These are phyloP conservation scores for Drosophila prolongata DNA, from an alignment of 2,888 invertebrate species.

Conservation along the genomic window DNA sequence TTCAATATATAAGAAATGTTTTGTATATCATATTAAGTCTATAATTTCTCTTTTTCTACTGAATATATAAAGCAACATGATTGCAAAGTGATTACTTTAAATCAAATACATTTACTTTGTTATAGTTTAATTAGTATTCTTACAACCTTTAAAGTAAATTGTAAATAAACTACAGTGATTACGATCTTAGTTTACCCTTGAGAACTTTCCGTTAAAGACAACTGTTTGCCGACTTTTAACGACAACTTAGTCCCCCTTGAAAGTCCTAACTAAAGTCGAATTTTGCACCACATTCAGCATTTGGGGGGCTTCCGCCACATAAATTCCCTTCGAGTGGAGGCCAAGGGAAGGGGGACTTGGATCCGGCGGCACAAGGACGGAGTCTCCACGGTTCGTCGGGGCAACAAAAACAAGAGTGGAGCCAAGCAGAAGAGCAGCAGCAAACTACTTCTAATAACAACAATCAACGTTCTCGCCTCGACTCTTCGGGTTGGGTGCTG, in stretches of 20 bases:
- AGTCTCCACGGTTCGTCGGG: conserved; percentile 3
- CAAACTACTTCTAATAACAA: conserved; percentile 47
- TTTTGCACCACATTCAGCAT: conserved; percentile 28
- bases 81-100: too few relatives aligned
- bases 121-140: too few relatives aligned
- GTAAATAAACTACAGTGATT: background rate
- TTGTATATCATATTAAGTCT: too few relatives aligned
- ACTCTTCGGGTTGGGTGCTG: conserved; percentile 46
- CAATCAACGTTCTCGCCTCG: conserved; percentile 44
- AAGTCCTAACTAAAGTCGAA: conserved; percentile 15
- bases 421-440: conserved; percentile 25
- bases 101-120: too few relatives aligned
- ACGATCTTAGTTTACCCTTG: conserved; percentile 1
- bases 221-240: conserved; percentile 12
- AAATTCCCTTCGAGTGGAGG: conserved; percentile 24
- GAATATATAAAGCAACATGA: too few relatives aligned
- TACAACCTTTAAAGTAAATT: background rate
- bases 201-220: conserved; percentile 9
- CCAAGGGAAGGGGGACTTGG: background rate
- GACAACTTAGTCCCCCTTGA: conserved; percentile 12
- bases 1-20: too few relatives aligned
- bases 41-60: too few relatives aligned
- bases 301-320: conserved; percentile 37
- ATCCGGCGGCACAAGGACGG: background rate
- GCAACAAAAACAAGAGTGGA: conserved; percentile 15